A percentile compares a stretch with the other conserved stretches of the same genome.
Conservation (phyloP, 1,140 invertebrate species). For the Calosoma granatense region DNA sequence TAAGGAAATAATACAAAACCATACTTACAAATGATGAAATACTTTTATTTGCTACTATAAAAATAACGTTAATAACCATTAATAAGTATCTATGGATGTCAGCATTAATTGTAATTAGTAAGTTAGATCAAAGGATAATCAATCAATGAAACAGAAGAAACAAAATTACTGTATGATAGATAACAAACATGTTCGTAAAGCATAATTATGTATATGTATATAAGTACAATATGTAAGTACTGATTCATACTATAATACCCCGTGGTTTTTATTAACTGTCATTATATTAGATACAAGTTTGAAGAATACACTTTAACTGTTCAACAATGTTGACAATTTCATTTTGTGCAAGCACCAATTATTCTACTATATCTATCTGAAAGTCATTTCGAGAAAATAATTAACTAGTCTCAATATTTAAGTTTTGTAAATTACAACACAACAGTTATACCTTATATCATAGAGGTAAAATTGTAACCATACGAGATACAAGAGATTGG, state of each 20-base stretch:
- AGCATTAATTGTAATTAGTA: not conserved
- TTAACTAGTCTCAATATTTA: conserved; percentile 1
- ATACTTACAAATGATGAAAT: conserved; percentile 3
- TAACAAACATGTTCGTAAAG: too few species aligned
- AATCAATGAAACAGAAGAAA: not conserved
- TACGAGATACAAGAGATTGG: not conserved
- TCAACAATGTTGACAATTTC: conserved; percentile 11
- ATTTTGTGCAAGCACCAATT: conserved; percentile 12
- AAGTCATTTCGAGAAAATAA: not conserved
- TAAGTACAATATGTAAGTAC: too few species aligned
- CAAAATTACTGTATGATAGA: too few species aligned
- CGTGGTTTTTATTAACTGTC: conserved; percentile 4
- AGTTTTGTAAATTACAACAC: not conserved
- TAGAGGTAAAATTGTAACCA: conserved; percentile 1
- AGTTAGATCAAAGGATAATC: not conserved
- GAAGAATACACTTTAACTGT: conserved; percentile 10
- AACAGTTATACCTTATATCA: conserved; percentile 3
- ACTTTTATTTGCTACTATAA: not conserved
- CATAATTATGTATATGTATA: too few species aligned
- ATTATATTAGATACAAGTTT: conserved; percentile 7
- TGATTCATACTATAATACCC: not conserved
- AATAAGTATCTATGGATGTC: not conserved
- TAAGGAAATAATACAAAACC: not conserved
- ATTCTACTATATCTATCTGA: not conserved
- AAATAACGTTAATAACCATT: conserved; percentile 1